Evolutionary conservation across 2,113 vertebrate species (phyloP).

Genomic region (Cervus canadensis): DNA sequence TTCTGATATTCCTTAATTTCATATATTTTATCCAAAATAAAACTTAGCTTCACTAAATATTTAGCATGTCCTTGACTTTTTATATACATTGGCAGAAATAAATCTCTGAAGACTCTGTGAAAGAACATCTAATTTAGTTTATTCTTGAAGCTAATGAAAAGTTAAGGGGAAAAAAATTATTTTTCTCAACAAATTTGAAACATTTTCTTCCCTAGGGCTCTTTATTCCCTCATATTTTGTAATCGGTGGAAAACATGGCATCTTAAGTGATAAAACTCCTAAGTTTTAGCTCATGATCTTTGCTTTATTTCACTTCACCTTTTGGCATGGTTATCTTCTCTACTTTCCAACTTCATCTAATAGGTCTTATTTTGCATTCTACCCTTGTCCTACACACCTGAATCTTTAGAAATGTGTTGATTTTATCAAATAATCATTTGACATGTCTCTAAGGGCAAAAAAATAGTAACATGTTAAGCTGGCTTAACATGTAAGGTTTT

Average conservation of each 20-base stretch:
- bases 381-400: background rate
- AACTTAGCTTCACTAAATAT: background rate
- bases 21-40: background rate
- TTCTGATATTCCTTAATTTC: background rate
- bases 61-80: background rate
- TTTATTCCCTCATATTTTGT: background rate
- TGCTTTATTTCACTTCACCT: background rate
- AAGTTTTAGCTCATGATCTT: background rate
- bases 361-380: background rate
- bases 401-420: background rate
- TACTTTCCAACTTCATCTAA: background rate
- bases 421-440: background rate
- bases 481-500: background rate
- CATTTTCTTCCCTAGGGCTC: background rate
- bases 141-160: background rate
- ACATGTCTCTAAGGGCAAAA: background rate
- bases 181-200: background rate
- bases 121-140: background rate
- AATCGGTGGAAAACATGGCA: background rate
- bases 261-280: background rate
- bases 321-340: background rate
- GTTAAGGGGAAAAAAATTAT: background rate
- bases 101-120: background rate
- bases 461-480: too few species aligned
- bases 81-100: background rate